Percentiles rank a stretch among this genome's conserved stretches.
Conservation (phyloP, 2,888 invertebrate species). For the Heteromyza rotundicornis region DNA sequence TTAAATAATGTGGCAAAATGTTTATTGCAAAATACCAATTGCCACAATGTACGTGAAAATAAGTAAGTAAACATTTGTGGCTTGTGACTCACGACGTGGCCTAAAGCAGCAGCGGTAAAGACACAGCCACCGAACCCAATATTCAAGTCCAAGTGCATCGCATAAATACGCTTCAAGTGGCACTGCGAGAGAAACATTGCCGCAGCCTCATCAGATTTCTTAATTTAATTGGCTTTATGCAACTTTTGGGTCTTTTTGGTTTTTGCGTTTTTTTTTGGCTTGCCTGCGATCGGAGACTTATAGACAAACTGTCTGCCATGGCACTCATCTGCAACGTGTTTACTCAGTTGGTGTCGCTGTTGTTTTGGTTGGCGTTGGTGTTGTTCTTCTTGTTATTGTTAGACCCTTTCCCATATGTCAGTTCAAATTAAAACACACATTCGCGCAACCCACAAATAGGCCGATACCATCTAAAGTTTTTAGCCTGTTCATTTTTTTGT, state of each 20-base stretch:
- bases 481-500: conserved; percentile 20
- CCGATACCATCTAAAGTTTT: neutral
- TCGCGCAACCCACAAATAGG: conserved; percentile 1
- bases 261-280: conserved; percentile 20
- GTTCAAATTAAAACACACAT: conserved; percentile 6
- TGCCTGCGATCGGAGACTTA: conserved; percentile 29
- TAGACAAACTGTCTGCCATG: conserved; percentile 47
- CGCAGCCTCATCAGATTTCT: conserved; percentile 51
- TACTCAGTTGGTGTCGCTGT: neutral
- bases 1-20: conserved; percentile 38
- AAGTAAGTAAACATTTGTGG: conserved; percentile 1
- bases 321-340: neutral
- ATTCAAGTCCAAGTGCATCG: conserved; percentile 18
- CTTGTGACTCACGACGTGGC: conserved; percentile 39
- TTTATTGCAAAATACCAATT: conserved; percentile 52
- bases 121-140: neutral
- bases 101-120: neutral
- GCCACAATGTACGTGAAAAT: conserved; percentile 21
- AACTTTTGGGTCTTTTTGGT: conserved; percentile 29
- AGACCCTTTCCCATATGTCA: conserved; percentile 5
- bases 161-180: neutral
- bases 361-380: neutral
- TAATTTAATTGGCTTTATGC: conserved; percentile 54
- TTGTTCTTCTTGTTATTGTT: neutral
- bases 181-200: conserved; percentile 31